Base-by-base conservation (phyloP, 2,888 invertebrate species). In the Dolichopus griseipennis region DNA sequence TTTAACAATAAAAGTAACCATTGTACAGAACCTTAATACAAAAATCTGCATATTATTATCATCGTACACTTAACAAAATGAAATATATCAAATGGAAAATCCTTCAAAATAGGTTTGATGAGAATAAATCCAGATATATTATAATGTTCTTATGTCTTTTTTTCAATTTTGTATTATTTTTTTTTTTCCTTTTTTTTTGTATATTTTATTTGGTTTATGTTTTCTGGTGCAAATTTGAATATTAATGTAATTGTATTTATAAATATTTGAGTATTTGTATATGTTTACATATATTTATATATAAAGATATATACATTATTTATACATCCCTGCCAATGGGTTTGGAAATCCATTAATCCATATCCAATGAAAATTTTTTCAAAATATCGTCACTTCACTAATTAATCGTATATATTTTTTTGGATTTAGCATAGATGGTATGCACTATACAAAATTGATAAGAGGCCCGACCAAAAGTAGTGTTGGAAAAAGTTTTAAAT, bases 101-200 rank as follows among this genome's bases (percentile, higher is more conserved):
- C 52, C 18, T 52, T 52, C 52, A 52, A 52, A 52, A 52, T 52
- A 52, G 52, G 52, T 52, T 27, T 52, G 52, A 52, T 52, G 52
- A 52, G 52, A 2, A 52, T 52, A 52, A 52, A 52, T 52, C 52
- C 52, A 52, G n/a, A 52, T 52, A 52, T 52, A 52, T 52, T 52
- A 27, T 52, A 52, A 52, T 15, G 52, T 52, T n/a, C 52, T 52
- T 52, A 52, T 52, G 52, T 52, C 52, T 52, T 52, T 52, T 52
- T 52, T 52, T 52, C 15, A 52, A 52, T 52, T 18, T 52, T 6
- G 18, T 18, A 4, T 52, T 7, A 3, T 52, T 7, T 18, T 6
- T 52, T 52, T 52, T 52, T 52, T 18, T 52, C 18, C 18, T n/a
- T 15, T 18, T 18, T 4, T 52, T 52, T 52, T 18, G 5, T 18